Evolutionary conservation across 2,113 vertebrate genomes (phyloP), one percentile per base, ranked within the genome.

Genomic region (Cavia porcellus): DNA sequence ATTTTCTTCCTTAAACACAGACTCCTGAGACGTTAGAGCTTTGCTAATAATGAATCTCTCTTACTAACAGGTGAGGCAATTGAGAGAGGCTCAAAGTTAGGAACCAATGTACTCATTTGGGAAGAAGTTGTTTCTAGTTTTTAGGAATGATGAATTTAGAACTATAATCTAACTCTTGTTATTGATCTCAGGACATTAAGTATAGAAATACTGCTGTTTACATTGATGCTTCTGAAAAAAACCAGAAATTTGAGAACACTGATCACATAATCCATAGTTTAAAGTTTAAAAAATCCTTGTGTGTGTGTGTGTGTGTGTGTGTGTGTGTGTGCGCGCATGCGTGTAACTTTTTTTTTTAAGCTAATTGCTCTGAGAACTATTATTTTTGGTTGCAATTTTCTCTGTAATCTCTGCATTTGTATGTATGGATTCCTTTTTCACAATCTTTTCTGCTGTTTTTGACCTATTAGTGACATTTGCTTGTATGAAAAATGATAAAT

Each of bases 401-500:
- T 9, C 6, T 89, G 3, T 8, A 35, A 81, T 35, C n/a, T 10
- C 6, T 89, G 5, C 14, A 38, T 85, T 35, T 94, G 4, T 47
- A 25, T 68, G 30, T 90, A 1, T 85, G 15, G 5, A 25, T 86
- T 80, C 24, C 59, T 93, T 86, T 10, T 19, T 59, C 45, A n/a
- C 47, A 59, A 3, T 24, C 22, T 72, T 84, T 88, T 50, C 59
- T 47, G 8, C 38, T 92, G 7, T 55, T 38, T 97, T 96, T 95
- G 86, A 96, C 66, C 47, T 90, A 66, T 92, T 42, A 3, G 42
- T 90, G 75, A 47, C 59, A 97, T 92, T 95, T 85, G 12, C 52
- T 81, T 79, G 17, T 79, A 15, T 96, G 42, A 95, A 96, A 92
- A 95, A 90, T 90, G 86, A 75, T 79, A 62, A 90, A 75, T 70